phyloP scores from a whole-genome alignment of 2,113 vertebrate species.

The Alouatta palliata region DNA sequence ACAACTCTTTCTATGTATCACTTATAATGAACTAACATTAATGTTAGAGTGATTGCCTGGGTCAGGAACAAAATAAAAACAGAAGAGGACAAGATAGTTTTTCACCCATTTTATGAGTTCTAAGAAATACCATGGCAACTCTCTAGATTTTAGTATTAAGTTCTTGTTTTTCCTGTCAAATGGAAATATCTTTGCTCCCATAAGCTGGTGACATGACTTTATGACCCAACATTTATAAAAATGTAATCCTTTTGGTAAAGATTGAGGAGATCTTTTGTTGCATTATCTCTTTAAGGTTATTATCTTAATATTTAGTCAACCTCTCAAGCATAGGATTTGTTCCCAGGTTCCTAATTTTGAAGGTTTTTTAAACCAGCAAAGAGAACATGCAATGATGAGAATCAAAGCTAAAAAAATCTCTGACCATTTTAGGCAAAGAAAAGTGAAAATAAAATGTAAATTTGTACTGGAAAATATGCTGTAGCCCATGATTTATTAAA shows the following conservation, averaged over 20 bases:
- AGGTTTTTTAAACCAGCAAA: neutral
- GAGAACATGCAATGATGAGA: neutral
- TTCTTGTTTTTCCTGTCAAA: slow-evolving; percentile 52
- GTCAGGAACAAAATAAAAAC: slow-evolving; percentile 37
- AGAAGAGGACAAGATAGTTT: neutral
- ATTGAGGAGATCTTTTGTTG: neutral
- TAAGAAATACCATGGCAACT: neutral
- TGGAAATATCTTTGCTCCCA: neutral
- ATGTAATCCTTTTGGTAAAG: neutral
- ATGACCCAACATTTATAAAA: slow-evolving; percentile 27
- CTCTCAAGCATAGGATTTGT: neutral
- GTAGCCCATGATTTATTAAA: neutral
- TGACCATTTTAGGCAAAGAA: slow-evolving; percentile 40
- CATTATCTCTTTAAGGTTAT: neutral
- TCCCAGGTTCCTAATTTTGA: neutral
- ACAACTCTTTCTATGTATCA: neutral
- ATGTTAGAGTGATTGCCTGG: neutral
- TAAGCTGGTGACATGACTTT: neutral
- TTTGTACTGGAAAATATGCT: neutral
- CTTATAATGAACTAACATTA: neutral
- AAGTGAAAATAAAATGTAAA: slow-evolving; percentile 28
- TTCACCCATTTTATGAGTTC: slow-evolving; percentile 41
- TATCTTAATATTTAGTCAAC: neutral
- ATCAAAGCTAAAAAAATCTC: neutral
- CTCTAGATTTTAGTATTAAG: neutral